Conservation (phyloP, 2,888 invertebrate genomes). For the Empis stercorea region DNA sequence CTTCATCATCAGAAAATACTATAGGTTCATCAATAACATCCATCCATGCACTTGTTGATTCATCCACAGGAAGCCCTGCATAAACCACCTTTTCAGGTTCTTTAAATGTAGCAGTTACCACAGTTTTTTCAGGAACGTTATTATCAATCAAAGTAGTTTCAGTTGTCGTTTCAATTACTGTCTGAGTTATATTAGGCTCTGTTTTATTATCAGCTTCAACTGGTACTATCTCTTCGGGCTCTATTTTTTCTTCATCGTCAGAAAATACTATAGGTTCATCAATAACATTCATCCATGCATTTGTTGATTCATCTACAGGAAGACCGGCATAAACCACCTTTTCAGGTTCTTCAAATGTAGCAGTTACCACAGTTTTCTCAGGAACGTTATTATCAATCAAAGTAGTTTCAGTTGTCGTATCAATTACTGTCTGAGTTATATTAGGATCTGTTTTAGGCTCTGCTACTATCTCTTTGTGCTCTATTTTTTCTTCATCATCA, state of each 20-base stretch:
- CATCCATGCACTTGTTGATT: constrained; percentile 27
- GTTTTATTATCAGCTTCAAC: no score
- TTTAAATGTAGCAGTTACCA: neutral
- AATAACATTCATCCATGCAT: constrained; percentile 27
- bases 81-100: constrained; percentile 9
- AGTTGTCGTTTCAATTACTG: neutral
- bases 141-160: neutral
- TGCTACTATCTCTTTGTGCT: no score
- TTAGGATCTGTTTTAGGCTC: no score
- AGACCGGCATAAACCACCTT: constrained; percentile 18
- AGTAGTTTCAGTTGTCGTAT: neutral
- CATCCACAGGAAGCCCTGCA: constrained; percentile 24
- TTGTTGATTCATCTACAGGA: constrained; percentile 23
- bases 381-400: neutral
- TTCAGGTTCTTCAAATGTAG: neutral
- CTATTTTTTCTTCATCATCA: constrained; percentile 16
- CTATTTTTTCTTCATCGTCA: constrained; percentile 27
- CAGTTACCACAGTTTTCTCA: neutral
- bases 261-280: constrained; percentile 30
- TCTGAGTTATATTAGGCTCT: neutral
- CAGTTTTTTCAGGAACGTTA: neutral
- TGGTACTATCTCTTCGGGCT: no score
- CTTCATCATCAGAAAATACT: constrained; percentile 28
- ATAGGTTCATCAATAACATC: constrained; percentile 29
- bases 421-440: neutral